Conservation (phyloP, 2,888 invertebrate genomes). For the Nymphalis c-album region DNA sequence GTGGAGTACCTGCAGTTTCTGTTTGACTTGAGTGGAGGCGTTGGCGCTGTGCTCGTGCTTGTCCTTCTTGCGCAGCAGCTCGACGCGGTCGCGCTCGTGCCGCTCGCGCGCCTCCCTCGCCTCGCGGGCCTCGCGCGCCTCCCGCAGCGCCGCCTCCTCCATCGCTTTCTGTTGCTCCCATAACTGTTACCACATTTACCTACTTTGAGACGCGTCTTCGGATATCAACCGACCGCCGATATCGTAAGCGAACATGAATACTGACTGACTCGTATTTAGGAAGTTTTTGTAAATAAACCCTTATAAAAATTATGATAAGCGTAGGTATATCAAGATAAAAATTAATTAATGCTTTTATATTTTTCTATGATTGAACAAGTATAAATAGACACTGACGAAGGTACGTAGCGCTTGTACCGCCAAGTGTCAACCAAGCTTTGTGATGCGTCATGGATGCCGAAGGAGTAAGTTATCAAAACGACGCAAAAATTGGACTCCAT, state of each 20-base stretch:
- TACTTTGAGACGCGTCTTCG: slow-evolving; percentile 13
- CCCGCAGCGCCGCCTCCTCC: slow-evolving; percentile 90
- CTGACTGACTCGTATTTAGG: neutral
- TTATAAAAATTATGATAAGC: neutral
- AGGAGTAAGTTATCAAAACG: slow-evolving; percentile 27
- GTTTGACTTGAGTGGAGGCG: slow-evolving; percentile 97
- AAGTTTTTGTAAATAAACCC: neutral
- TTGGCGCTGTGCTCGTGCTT: slow-evolving; percentile 97
- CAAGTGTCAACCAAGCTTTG: slow-evolving; percentile 13
- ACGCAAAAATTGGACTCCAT: slow-evolving; percentile 46
- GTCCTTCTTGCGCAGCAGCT: slow-evolving; percentile 94
- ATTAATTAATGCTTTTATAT: too few relatives aligned
- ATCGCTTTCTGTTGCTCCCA: slow-evolving; percentile 94
- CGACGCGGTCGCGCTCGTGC: slow-evolving; percentile 90
- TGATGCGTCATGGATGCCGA: slow-evolving; percentile 29
- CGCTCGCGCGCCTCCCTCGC: slow-evolving; percentile 85
- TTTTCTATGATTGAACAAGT: slow-evolving; percentile 8
- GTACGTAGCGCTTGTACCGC: slow-evolving; percentile 10
- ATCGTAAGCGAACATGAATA: neutral
- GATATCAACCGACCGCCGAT: neutral
- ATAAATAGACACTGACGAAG: slow-evolving; percentile 22
- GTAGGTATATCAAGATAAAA: neutral
- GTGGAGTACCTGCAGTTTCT: slow-evolving; percentile 83
- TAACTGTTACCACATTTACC: slow-evolving; percentile 81
- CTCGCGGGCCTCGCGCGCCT: slow-evolving; percentile 88